Evolutionary conservation across 2,888 invertebrate genomes (phyloP).

Genomic region (Himalopsyche anomala): DNA sequence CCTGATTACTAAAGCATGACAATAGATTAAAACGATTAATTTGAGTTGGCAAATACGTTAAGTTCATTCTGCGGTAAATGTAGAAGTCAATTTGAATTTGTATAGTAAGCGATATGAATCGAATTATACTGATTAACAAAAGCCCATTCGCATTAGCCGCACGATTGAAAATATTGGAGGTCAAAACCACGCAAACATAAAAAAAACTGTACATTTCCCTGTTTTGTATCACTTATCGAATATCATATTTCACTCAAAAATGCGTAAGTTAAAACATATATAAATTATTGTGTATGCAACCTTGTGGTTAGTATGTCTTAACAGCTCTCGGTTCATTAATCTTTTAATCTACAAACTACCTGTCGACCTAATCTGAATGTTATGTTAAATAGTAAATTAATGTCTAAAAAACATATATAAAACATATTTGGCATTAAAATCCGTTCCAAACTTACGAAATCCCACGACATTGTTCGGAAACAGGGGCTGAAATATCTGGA

Average conservation of each 20-base stretch:
- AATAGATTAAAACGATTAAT: no score
- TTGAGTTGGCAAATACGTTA: no score
- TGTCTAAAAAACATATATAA: background rate
- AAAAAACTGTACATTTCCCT: slow-evolving; percentile 3
- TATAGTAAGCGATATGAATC: no score
- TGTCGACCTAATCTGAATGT: background rate
- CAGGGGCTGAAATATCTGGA: no score
- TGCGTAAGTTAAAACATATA: background rate
- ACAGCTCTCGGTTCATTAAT: background rate
- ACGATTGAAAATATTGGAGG: slow-evolving; percentile 20
- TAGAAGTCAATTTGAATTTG: no score
- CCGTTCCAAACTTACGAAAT: background rate
- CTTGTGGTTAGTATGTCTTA: background rate
- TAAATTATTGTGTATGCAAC: background rate
- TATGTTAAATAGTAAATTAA: slow-evolving; percentile 1
- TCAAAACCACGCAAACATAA: slow-evolving; percentile 4
- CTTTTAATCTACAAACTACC: background rate
- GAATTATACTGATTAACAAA: no score
- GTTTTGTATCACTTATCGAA: slow-evolving; percentile 8
- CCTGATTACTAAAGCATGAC: no score
- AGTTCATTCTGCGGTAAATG: no score
- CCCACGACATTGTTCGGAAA: background rate
- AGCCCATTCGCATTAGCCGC: background rate
- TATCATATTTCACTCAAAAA: background rate
- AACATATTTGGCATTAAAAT: background rate